A percentile compares a stretch with the other conserved stretches of the same genome.
Evolutionary conservation across 2,888 invertebrate species (phyloP).

Genomic region (Coenonympha arcania): DNA sequence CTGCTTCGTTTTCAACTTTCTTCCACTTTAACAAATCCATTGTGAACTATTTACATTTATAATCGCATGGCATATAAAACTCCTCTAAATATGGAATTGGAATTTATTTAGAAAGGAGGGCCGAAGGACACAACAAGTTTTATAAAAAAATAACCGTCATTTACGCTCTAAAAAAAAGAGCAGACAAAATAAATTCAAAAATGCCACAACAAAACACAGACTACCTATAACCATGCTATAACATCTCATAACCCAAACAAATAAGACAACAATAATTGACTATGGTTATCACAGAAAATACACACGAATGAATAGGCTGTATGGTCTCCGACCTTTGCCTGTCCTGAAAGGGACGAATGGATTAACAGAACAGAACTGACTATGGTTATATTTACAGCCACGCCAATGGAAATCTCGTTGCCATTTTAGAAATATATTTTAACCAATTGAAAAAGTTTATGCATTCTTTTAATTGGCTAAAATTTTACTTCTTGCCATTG

Average conservation of each 20-base stretch:
- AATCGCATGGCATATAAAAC: slow-evolving; percentile 13
- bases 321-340: too few relatives aligned
- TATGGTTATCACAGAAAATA: too few relatives aligned
- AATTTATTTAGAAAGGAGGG: slow-evolving; percentile 4
- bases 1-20: slow-evolving; percentile 75
- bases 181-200: too few relatives aligned
- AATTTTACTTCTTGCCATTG: not conserved
- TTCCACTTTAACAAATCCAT: slow-evolving; percentile 64
- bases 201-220: too few relatives aligned
- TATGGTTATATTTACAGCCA: slow-evolving; percentile 10
- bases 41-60: slow-evolving; percentile 21
- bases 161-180: too few relatives aligned
- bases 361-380: too few relatives aligned
- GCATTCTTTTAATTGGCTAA: slow-evolving; percentile 10
- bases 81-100: slow-evolving; percentile 2
- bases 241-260: too few relatives aligned
- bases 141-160: slow-evolving; percentile 40
- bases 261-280: too few relatives aligned
- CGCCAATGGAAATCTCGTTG: slow-evolving; percentile 12
- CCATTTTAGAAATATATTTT: not conserved
- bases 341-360: too few relatives aligned
- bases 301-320: too few relatives aligned
- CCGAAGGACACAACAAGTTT: slow-evolving; percentile 10
- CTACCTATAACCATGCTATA: too few relatives aligned
- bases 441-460: slow-evolving; percentile 19